Evolutionary conservation across 2,113 vertebrate genomes (phyloP).

Genomic region (Osmerus eperlanus): DNA sequence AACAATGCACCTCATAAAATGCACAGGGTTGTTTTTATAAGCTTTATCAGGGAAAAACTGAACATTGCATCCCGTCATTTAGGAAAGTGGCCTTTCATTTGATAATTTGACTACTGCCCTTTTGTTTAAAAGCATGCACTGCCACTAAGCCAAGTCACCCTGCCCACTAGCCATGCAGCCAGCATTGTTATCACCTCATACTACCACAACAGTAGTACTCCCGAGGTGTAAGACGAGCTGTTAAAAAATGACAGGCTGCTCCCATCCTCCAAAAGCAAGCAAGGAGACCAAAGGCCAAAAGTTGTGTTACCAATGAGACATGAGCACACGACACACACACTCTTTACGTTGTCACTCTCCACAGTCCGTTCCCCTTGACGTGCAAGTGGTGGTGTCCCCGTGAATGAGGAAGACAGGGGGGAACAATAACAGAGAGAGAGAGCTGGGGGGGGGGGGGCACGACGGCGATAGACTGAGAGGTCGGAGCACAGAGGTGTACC

Average conservation of each 20-base stretch:
- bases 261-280: too few species aligned
- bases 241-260: not conserved
- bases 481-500: slow-evolving; percentile 77
- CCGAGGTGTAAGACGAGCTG: not conserved
- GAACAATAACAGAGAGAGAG: slow-evolving; percentile 13
- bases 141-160: not conserved
- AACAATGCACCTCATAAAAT: not conserved
- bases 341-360: too few species aligned
- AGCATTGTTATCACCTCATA: not conserved
- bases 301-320: too few species aligned
- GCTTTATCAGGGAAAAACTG: not conserved
- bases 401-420: not conserved
- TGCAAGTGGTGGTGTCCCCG: not conserved
- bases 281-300: too few species aligned
- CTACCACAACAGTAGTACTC: not conserved
- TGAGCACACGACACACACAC: too few species aligned
- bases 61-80: not conserved
- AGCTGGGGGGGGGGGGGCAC: not conserved
- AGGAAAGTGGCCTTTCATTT: not conserved
- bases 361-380: not conserved
- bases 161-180: not conserved
- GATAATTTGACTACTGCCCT: not conserved
- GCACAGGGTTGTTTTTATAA: not conserved
- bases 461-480: slow-evolving; percentile 26
- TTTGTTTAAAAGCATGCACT: not conserved